Evolutionary conservation across 2,113 vertebrate genomes (phyloP), one percentile per base, ranked within the genome.

Genomic region (Notothenia coriiceps): DNA sequence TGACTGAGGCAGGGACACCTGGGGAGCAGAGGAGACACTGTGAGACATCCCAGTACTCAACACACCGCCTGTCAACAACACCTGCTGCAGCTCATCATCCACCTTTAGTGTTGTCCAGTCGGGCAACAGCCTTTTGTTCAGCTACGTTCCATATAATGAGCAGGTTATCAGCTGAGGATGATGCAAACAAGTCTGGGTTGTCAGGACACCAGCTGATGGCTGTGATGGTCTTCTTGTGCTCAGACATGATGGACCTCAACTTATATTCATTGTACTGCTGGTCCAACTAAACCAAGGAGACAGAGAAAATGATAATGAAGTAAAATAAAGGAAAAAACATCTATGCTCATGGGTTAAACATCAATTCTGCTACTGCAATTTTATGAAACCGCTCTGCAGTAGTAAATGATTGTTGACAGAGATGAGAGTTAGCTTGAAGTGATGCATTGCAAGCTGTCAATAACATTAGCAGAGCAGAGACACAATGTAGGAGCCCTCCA

Each of bases 211-310:
- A 99, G 5, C 97, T 97, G 88, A 99, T 96, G 12, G 98, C 97
- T 17, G 98, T 99, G 83, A 99, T 99, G 64, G 97, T 99, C 95
- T 97, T 99, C 92, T 99, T 99, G 89, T 99, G 98, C 78, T 99
- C 98, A 18, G 98, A 97, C 98, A 99, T 99, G 93, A 99, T 98
- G 20, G 97, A 95, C 5, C 91, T 92, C 77, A 99, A 92, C 80
- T 98, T 99, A 91, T 98, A 99, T 86, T 99, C 97, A 90, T 98
- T 99, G 79, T 98, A 99, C 86, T 88, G 95, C 90, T 96, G 97
- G 92, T 99, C 97, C 93, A 99, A 80, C 98, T 99, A 79, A 73
- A 93, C 63, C 69, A 60, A 55, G 29, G 70, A 70, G 20, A 66
- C 4, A 66, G 33, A 82, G 49, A 17, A 2, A 91, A 35, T 33